These are phyloP conservation scores for Mycalesis mineus DNA, from an alignment of 2,888 invertebrate species.

Conservation along the genomic window DNA sequence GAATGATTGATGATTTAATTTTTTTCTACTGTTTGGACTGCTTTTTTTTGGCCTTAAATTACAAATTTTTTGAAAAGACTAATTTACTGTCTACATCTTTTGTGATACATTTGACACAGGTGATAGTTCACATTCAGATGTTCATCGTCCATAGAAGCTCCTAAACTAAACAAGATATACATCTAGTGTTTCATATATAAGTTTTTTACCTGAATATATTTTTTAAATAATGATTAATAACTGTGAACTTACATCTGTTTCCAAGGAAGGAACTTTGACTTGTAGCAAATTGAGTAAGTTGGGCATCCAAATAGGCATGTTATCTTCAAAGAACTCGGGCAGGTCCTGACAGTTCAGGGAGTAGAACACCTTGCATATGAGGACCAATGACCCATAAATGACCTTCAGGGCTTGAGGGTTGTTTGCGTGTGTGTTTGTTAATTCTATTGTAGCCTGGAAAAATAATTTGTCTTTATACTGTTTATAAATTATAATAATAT, in stretches of 20 bases:
- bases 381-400: constrained; percentile 91
- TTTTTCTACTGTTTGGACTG: too few species aligned
- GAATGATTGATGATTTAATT: too few species aligned
- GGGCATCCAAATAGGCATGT: constrained; percentile 97
- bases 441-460: constrained; percentile 88
- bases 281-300: constrained; percentile 90
- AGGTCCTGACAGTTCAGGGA: constrained; percentile 98
- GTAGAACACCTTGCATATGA: constrained; percentile 97
- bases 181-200: too few species aligned
- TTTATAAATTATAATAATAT: too few species aligned
- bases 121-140: too few species aligned
- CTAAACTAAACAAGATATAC: too few species aligned
- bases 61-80: too few species aligned
- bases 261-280: constrained; percentile 85
- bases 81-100: too few species aligned
- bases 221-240: neutral
- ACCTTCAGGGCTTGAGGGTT: constrained; percentile 89
- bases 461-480: too few species aligned
- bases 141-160: too few species aligned
- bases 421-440: constrained; percentile 86
- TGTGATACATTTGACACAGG: too few species aligned
- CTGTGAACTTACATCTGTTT: constrained; percentile 70
- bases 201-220: neutral
- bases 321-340: constrained; percentile 99
- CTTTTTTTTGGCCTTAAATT: too few species aligned